phyloP scores from a whole-genome alignment of 2,797 vertebrate species.

The Hapalemur alaotrensis region DNA sequence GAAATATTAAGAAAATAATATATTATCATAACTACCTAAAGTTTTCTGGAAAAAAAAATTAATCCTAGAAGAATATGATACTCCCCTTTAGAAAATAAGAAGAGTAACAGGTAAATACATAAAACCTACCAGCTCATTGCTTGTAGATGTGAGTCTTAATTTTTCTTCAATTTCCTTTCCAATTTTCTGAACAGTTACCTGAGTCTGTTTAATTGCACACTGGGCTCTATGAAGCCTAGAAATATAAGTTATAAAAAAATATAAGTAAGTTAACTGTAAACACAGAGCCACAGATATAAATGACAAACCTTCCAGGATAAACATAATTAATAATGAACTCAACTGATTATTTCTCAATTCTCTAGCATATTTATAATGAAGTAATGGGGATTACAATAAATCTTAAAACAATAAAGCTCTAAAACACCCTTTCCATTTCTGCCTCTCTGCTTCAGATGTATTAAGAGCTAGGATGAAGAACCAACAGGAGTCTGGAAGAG shows the following conservation, averaged over 20 bases:
- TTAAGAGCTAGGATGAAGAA: background rate
- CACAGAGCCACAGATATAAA: conserved; percentile 41
- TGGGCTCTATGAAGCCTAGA: conserved; percentile 98
- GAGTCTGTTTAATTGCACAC: conserved; percentile 99
- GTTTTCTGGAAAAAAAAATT: background rate
- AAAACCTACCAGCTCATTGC: conserved; percentile 93
- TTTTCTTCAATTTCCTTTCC: conserved; percentile 99
- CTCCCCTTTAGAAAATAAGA: conserved; percentile 66
- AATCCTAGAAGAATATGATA: conserved; percentile 36
- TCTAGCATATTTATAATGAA: conserved; percentile 36
- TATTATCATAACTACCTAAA: background rate
- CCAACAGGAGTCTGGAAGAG: background rate
- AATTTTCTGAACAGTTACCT: conserved; percentile 98
- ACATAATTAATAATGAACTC: conserved; percentile 43
- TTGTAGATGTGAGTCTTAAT: conserved; percentile 92
- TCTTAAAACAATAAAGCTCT: background rate
- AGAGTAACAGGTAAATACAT: conserved; percentile 58
- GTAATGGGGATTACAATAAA: background rate
- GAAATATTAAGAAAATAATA: conserved; percentile 22
- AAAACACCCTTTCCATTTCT: background rate
- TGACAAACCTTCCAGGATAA: conserved; percentile 30
- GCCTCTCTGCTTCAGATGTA: background rate
- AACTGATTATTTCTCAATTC: conserved; percentile 40
- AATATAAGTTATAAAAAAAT: conserved; percentile 72
- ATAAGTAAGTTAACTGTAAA: conserved; percentile 60